Percentiles rank a stretch among this genome's conserved stretches.
phyloP scores from a whole-genome alignment of 2,113 vertebrate genomes.

The Climacteris rufus region DNA sequence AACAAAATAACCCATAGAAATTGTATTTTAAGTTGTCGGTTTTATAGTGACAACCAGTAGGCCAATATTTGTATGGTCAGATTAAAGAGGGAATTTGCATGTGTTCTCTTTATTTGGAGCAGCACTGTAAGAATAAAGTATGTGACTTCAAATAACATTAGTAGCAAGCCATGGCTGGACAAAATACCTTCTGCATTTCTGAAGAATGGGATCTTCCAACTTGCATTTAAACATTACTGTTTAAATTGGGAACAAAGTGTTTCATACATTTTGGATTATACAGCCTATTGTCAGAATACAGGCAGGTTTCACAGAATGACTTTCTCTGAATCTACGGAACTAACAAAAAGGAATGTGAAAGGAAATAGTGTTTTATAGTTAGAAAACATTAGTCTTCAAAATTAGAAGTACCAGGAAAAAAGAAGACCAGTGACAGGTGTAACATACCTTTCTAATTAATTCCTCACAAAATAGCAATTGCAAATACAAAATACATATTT shows the following conservation, averaged over 20 bases:
- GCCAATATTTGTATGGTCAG: not conserved
- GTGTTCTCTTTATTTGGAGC: not conserved
- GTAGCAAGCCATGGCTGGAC: not conserved
- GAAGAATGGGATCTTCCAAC: not conserved
- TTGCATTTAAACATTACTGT: not conserved
- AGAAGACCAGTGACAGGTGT: not conserved
- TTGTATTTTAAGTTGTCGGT: not conserved
- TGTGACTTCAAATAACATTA: accelerated
- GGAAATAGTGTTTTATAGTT: not conserved
- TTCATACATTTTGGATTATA: not conserved
- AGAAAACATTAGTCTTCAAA: not conserved
- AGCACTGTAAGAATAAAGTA: not conserved
- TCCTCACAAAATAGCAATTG: not conserved
- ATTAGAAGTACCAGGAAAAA: not conserved
- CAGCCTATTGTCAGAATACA: not conserved
- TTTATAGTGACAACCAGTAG: not conserved
- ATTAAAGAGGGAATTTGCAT: not conserved
- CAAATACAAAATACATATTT: not conserved
- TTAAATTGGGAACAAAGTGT: not conserved
- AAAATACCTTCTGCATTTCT: not conserved
- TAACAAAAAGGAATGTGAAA: not conserved
- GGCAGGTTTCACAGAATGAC: not conserved
- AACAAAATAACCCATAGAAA: not conserved
- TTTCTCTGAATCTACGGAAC: not conserved
- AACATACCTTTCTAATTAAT: not conserved